Conservation (phyloP, 1,140 invertebrate species). For the Aculops lycopersici region DNA sequence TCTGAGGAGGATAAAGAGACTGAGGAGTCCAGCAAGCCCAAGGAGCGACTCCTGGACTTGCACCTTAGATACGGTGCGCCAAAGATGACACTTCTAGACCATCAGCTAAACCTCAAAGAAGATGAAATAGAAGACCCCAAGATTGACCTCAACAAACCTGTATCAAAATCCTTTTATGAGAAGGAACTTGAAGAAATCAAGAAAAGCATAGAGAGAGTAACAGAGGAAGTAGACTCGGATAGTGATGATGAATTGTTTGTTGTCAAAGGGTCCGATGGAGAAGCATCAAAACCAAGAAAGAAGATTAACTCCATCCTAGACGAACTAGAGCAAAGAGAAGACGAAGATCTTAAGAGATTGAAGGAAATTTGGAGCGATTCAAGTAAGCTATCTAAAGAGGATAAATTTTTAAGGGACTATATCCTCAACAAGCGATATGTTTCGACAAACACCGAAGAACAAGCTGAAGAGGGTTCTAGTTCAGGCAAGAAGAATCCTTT, state of each 20-base stretch:
- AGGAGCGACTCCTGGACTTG: too few species aligned
- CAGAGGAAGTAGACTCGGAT: slow-evolving; percentile 20
- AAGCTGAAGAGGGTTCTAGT: neutral
- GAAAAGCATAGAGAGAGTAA: neutral
- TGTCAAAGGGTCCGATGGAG: slow-evolving; percentile 38
- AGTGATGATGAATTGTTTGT: slow-evolving; percentile 39
- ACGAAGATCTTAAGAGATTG: slow-evolving; percentile 23
- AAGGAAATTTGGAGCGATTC: slow-evolving; percentile 45
- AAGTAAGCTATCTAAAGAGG: slow-evolving; percentile 39
- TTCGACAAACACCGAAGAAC: neutral
- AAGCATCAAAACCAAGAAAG: slow-evolving; percentile 26
- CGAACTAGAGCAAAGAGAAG: slow-evolving; percentile 8
- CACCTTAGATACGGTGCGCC: too few species aligned
- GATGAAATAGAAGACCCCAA: too few species aligned
- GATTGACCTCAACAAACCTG: too few species aligned
- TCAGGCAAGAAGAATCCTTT: neutral
- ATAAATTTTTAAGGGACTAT: slow-evolving; percentile 67
- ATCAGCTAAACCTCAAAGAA: too few species aligned
- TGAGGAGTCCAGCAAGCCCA: slow-evolving; percentile 8
- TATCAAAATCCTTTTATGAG: neutral
- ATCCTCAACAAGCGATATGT: slow-evolving; percentile 49
- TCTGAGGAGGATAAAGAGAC: slow-evolving; percentile 12
- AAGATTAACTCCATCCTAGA: neutral
- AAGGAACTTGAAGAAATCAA: neutral
- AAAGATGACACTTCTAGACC: too few species aligned